phyloP scores from a whole-genome alignment of 2,797 vertebrate species.

The Cyclopterus lumpus region DNA sequence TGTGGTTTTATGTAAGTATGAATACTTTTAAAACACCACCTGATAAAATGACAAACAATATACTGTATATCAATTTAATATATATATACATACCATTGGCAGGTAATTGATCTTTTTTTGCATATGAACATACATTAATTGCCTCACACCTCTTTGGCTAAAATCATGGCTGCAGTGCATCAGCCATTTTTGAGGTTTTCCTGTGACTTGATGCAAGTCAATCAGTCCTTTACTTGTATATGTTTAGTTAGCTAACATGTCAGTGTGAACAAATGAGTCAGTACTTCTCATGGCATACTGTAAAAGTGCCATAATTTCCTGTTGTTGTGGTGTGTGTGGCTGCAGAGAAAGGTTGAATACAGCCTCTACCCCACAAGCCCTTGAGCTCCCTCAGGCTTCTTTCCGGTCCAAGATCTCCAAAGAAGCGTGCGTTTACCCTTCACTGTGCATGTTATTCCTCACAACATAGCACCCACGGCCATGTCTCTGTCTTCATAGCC shows the following conservation, averaged over 20 bases:
- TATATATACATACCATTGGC: background rate
- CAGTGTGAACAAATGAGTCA: slow-evolving; percentile 59
- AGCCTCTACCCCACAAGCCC: slow-evolving; percentile 74
- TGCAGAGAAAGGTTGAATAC: slow-evolving; percentile 81
- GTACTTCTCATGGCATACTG: slow-evolving; percentile 50
- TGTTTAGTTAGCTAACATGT: slow-evolving; percentile 45
- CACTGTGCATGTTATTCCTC: slow-evolving; percentile 80
- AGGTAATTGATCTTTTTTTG: background rate
- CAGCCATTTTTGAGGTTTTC: background rate
- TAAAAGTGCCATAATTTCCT: slow-evolving; percentile 61
- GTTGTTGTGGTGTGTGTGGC: slow-evolving; percentile 60
- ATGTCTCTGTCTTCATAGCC: slow-evolving; percentile 73
- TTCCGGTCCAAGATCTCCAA: slow-evolving; percentile 75
- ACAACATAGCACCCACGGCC: slow-evolving; percentile 76
- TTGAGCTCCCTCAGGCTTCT: slow-evolving; percentile 75
- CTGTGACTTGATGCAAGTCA: slow-evolving; percentile 3
- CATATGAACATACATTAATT: slow-evolving; percentile 18
- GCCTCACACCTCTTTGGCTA: background rate
- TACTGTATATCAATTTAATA: background rate
- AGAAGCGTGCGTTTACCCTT: slow-evolving; percentile 81
- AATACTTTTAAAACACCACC: background rate
- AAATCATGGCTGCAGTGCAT: background rate
- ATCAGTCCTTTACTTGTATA: slow-evolving; percentile 22
- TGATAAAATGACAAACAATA: background rate
- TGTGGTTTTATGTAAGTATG: background rate